Conservation (phyloP, 2,888 invertebrate species). For the Cyaniris semiargus region DNA sequence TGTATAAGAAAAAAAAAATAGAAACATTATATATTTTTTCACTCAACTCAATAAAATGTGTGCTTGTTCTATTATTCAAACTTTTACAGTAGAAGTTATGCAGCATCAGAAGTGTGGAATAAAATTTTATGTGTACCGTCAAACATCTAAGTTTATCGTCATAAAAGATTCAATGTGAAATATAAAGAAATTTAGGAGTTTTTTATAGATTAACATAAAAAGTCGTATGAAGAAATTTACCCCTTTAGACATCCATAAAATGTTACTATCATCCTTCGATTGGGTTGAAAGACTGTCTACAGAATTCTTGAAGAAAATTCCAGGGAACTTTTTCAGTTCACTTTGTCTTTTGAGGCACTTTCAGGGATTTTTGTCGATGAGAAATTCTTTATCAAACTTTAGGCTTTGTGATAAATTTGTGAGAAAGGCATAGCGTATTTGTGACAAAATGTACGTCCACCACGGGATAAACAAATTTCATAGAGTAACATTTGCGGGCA, state of each 20-base stretch:
- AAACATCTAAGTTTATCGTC: not conserved
- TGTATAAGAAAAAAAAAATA: too few relatives aligned
- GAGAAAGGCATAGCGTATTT: too few relatives aligned
- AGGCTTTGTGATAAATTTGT: not conserved
- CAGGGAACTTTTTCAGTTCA: not conserved
- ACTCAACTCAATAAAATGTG: too few relatives aligned
- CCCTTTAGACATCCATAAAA: not conserved
- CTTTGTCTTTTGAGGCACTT: not conserved
- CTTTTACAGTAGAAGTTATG: not conserved
- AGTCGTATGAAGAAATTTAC: not conserved
- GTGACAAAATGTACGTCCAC: too few relatives aligned
- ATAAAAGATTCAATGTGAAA: not conserved
- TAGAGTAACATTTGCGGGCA: too few relatives aligned
- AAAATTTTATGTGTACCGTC: not conserved
- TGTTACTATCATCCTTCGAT: not conserved
- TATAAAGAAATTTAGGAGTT: not conserved
- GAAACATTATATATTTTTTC: too few relatives aligned
- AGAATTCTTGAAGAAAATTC: not conserved
- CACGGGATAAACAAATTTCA: too few relatives aligned
- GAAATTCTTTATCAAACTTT: not conserved
- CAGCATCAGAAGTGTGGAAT: not conserved
- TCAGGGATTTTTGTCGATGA: not conserved
- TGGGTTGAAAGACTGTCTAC: not conserved
- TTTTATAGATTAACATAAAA: slow-evolving; percentile 5
- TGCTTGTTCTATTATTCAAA: not conserved